A percentile compares a stretch with the other conserved stretches of the same genome.
Evolutionary conservation across 2,888 invertebrate species (phyloP).

Genomic region (Eurytoma californica): DNA sequence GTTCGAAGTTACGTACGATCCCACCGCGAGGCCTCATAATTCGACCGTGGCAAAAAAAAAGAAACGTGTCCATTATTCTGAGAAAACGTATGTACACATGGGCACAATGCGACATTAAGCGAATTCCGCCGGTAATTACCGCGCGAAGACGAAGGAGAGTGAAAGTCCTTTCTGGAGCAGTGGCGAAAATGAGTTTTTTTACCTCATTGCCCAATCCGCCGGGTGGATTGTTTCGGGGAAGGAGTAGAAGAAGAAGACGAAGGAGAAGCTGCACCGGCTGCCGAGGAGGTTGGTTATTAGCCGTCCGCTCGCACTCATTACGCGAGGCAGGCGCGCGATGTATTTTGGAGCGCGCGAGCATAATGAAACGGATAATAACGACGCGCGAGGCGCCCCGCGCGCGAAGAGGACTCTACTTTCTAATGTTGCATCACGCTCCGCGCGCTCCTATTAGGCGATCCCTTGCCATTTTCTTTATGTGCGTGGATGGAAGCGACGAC

Average conservation of each 20-base stretch:
- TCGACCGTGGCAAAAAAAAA: too few relatives aligned
- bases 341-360: neutral
- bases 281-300: too few relatives aligned
- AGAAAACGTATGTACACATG: too few relatives aligned
- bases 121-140: neutral
- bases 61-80: too few relatives aligned
- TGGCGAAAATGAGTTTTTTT: neutral
- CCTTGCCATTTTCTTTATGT: too few relatives aligned
- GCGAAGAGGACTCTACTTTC: constrained; percentile 54
- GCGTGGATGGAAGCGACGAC: neutral
- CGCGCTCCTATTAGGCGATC: neutral
- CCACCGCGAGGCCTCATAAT: too few relatives aligned
- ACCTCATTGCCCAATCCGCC: neutral
- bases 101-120: too few relatives aligned
- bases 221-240: neutral
- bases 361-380: neutral
- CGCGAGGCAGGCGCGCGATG: too few relatives aligned
- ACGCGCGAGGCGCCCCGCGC: constrained; percentile 29
- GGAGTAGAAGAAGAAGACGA: neutral
- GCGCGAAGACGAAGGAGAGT: neutral
- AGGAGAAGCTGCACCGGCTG: neutral
- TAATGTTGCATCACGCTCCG: constrained; percentile 47
- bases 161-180: constrained; percentile 20
- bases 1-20: too few relatives aligned
- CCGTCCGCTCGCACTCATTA: too few relatives aligned